Evolutionary conservation across 2,888 invertebrate genomes (phyloP), one percentile per base, ranked within the genome.

Genomic region (Melanostoma mellinum): DNA sequence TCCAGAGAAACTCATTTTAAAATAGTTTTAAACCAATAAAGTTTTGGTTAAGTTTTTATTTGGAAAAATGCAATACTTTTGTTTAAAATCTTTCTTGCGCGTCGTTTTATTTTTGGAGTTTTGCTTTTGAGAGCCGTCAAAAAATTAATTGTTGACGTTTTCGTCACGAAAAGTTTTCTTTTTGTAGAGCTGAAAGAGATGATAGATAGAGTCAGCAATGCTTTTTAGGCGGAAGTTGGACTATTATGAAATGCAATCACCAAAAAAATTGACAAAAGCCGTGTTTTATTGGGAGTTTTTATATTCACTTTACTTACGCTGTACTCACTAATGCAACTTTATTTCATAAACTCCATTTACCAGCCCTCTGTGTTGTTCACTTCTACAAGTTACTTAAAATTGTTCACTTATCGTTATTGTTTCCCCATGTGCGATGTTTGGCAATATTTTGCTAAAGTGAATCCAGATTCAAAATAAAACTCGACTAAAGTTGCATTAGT

Each of bases 1-100:
- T 48, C 88, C 89, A 8, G 88, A 88, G 79, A 88, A 89, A 86
- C 89, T 89, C 90, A 90, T 89, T 56, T 75, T 82, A 3, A 10
- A 10, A 8, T 6, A 10, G 9, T 4, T 78, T 53, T 20, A n/a
- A 20, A 63, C 48, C 0, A 38, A 50, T 30, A 33, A 3, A 52
- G 36, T 48, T 36, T 42, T 42, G 10, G 35, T 44, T 42, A 4
- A 5, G 10, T n/a, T 44, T 36, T 35, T 36, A 30, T 35, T 48
- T 8, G 6, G 1, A 5, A 4, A 48, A 48, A 30, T 53, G 48
- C 20, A 35, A 2, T 38, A 3, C 10, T 48, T 40, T 36, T 69
- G 69, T 60, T n/a, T 9, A 65, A 52, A 65, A 78, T 56, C 40
- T 38, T 20, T 58, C 56, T 73, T 10, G 78, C 78, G 78, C 67